These are phyloP conservation scores for Tribolium madens DNA, from an alignment of 1,140 invertebrate genomes.

Conservation along the genomic window DNA sequence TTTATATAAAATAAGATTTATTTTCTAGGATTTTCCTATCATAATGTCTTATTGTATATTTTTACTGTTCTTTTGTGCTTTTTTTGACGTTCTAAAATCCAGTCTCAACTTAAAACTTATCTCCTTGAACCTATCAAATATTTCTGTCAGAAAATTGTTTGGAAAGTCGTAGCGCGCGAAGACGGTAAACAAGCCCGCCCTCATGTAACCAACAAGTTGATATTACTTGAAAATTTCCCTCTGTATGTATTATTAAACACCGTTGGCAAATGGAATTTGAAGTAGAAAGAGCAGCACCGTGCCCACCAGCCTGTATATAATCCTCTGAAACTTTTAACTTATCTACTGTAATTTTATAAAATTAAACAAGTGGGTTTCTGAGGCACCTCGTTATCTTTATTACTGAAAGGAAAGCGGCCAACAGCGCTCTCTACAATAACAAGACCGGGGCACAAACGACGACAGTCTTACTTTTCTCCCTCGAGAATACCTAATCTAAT, in stretches of 20 bases:
- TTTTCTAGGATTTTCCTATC: no score
- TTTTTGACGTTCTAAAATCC: no score
- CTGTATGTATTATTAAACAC: slow-evolving; percentile 22
- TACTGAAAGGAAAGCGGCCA: slow-evolving; percentile 50
- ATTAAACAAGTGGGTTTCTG: slow-evolving; percentile 52
- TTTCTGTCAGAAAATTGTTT: slow-evolving; percentile 14
- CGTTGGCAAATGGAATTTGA: slow-evolving; percentile 27
- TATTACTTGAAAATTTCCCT: slow-evolving; percentile 25
- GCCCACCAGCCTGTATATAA: slow-evolving; percentile 10
- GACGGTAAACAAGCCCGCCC: slow-evolving; percentile 19
- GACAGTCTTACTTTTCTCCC: slow-evolving; percentile 53
- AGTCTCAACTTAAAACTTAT: no score
- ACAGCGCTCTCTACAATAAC: slow-evolving; percentile 41
- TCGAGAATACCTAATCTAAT: slow-evolving; percentile 56
- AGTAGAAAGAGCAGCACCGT: background rate
- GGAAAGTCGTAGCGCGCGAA: background rate
- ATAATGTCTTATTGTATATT: no score
- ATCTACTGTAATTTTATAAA: slow-evolving; percentile 54
- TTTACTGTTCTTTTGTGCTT: no score
- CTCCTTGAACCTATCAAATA: background rate
- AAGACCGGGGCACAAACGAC: slow-evolving; percentile 47
- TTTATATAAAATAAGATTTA: no score
- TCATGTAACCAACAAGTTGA: slow-evolving; percentile 24
- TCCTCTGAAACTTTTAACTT: slow-evolving; percentile 47
- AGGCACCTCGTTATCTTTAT: slow-evolving; percentile 56